Evolutionary conservation across 1,140 invertebrate genomes (phyloP), one percentile per base, ranked within the genome.

Genomic region (Brachionus rubens): DNA sequence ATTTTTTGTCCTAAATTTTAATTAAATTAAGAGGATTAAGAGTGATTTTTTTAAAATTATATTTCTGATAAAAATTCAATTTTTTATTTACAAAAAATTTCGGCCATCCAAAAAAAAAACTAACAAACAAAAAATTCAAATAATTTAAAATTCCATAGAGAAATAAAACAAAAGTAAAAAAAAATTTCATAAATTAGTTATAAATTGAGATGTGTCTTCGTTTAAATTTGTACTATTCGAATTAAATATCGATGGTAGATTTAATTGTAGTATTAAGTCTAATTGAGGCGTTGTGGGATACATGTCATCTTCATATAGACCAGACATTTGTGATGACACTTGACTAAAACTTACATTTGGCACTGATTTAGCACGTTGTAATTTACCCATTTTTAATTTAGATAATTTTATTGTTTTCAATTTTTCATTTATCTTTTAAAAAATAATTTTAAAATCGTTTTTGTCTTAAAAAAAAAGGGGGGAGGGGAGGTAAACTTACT

Each of bases 361-460:
- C 10, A 72, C 50, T 24, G 68, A 72, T 24, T 50, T 36, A 48
- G 68, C 68, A 19, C 68, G 46, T 5, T 72, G 43, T 10, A 72
- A 5, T 54, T 43, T n/a, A 0, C 19, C 24, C 36, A 54, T 26
- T 50, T 72, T 72, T 19, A 50, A 50, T 28, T 72, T 72, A 9
- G 16, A 33, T n/a, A 54, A 26, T 72, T 72, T 72, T 9, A 72
- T 30, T 30, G 12, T 36, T 54, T 48, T n/a, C 16, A 72, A 41
- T 54, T 54, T 50, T 72, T 72, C 50, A 30, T 72, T 72, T 33
- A 72, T 72, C 68, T 72, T 62, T 43, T 21, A 41, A 43, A 72
- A 33, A 24, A 47, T 48, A 50, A 50, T 50, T 28, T 46, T 41
- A 6, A 19, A 9, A 14, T 14, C 10, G 9, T 43, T 28, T 68